Percentiles rank a stretch among this genome's conserved stretches.
phyloP scores from a whole-genome alignment of 2,113 vertebrate genomes.

The Chaetorhynchus papuensis region DNA sequence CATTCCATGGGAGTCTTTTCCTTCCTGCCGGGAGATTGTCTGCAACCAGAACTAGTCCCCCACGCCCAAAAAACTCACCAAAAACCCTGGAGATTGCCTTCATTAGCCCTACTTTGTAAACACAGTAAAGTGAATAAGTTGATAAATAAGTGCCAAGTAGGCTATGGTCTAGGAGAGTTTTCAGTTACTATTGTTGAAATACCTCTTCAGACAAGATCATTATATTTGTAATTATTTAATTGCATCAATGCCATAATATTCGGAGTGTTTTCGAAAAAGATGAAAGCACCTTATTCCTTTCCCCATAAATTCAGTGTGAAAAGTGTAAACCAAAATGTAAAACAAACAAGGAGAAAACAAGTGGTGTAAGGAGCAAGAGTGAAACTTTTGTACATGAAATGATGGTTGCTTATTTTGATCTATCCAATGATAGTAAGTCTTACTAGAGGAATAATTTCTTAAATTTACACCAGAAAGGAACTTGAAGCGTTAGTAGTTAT shows the following conservation, averaged over 20 bases:
- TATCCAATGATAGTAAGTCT: neutral
- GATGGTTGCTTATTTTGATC: neutral
- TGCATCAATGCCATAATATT: neutral
- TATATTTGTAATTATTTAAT: conserved; percentile 40
- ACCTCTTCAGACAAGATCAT: conserved; percentile 57
- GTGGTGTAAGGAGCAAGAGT: neutral
- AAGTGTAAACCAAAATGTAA: neutral
- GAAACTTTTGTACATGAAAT: neutral
- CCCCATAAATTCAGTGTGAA: neutral
- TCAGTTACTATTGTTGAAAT: conserved; percentile 22
- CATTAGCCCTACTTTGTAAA: conserved; percentile 19
- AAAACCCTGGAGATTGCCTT: neutral
- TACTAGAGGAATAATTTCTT: neutral
- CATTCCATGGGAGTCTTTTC: conserved; percentile 42
- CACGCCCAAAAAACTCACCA: neutral
- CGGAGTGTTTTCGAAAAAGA: neutral
- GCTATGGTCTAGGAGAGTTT: conserved; percentile 10
- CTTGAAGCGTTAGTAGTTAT: neutral
- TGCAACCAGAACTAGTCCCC: neutral
- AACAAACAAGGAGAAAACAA: neutral
- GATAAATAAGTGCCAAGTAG: conserved; percentile 7
- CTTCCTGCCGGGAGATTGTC: neutral
- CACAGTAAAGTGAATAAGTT: conserved; percentile 9
- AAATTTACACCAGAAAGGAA: neutral
- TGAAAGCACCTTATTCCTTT: neutral